These are phyloP conservation scores for Falco naumanni DNA, from an alignment of 2,797 vertebrate species.

Conservation along the genomic window DNA sequence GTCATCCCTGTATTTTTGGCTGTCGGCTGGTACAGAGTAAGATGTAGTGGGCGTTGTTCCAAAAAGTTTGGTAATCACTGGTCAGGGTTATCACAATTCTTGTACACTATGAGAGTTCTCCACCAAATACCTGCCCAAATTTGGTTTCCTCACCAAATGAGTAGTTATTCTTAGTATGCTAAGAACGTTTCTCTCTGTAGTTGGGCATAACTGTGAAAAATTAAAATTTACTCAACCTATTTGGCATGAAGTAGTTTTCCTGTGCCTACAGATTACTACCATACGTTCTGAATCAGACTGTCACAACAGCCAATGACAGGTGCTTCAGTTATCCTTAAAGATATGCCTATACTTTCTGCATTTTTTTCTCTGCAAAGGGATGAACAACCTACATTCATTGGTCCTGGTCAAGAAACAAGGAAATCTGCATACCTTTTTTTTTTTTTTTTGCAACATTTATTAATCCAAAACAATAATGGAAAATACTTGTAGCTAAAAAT, in stretches of 20 bases:
- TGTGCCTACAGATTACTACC: not conserved
- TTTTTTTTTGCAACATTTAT: not conserved
- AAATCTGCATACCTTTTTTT: not conserved
- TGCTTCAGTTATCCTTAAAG: not conserved
- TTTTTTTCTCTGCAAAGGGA: not conserved
- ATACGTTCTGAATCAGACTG: not conserved
- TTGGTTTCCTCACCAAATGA: not conserved
- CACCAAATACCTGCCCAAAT: not conserved
- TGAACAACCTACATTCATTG: not conserved
- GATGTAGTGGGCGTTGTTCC: not conserved
- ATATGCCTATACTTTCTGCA: not conserved
- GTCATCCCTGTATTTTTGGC: not conserved
- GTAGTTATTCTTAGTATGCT: not conserved
- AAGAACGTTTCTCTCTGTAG: not conserved
- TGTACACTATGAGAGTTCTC: not conserved
- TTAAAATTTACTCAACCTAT: not conserved
- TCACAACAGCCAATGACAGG: not conserved
- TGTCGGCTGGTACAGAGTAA: not conserved
- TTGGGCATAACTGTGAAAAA: not conserved
- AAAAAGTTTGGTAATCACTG: not conserved
- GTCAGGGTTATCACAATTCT: not conserved
- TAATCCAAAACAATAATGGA: not conserved
- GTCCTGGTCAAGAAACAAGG: not conserved
- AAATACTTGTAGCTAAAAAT: not conserved
- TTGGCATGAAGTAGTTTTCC: not conserved